Base-by-base conservation (phyloP, 2,113 vertebrate species). In the Spheniscus mendiculus region DNA sequence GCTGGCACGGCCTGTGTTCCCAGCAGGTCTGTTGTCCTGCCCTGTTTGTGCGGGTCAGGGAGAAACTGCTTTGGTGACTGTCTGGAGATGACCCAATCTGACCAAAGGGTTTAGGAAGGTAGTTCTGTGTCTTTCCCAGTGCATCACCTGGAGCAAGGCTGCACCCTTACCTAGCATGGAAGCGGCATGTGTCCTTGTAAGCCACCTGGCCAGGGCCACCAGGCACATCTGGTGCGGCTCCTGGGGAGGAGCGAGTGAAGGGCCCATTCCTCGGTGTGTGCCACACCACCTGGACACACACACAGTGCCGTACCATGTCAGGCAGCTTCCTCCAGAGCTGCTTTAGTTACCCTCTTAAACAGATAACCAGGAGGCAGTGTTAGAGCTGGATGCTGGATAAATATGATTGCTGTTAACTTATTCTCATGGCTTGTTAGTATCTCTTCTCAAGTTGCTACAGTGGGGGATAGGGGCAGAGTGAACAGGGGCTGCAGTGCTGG, bases 251-350 rank as follows among this genome's bases (percentile, higher is more conserved):
- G 19, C 4, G 8, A 10, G 36, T n/a, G 7, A 23, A 29, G 27
- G 45, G 53, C 52, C 26, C 2, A 0, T 40, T 73, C 53, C 56
- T 50, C 0, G 4, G 77, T 2, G 0, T 1, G 61, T 32, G 25
- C 53, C 6, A 2, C 20, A 11, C 13, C 26, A 12, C n/a, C 50
- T 2, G 2, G 15, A 13, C 49, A 15, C 1, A 1, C 49, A 26
- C 4, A 1, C 34, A 3, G 40, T 25, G 55, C 59, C 12, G 0
- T 12, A 5, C 58, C 9, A 2, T 15, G 58, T 30, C 4, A 1
- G 67, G 55, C 18, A 55, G n/a, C 5, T 38, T 87, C 90, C 77
- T 47, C 47, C 61, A 1, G 30, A 65, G 72, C 61, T 85, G 63
- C 21, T 42, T 40, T 27, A 13, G 5, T 76, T 67, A 11, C 69